Base-by-base conservation (phyloP, 2,888 invertebrate species). In the Panopea generosa region DNA sequence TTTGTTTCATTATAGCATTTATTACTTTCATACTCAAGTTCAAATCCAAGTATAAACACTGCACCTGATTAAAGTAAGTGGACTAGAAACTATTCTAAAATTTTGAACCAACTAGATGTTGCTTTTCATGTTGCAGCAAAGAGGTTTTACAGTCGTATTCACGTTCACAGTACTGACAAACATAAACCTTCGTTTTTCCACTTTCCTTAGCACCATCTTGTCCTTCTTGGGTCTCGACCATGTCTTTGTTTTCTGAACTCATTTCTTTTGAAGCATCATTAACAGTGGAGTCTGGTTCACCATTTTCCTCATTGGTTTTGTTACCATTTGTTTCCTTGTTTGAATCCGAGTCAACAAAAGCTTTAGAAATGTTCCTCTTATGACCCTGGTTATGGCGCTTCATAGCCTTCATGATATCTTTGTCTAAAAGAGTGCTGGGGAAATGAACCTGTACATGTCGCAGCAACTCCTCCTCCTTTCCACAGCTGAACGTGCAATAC, bases 161-260 rank as follows among this genome's bases (percentile, higher is more conserved):
- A 18, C 89, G 66, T 55, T 90, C 90, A 84, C 90, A 89, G 63
- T 84, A 90, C 67, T 88, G 87, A 67, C 90, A 90, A 14, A 88
- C 88, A 69, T 88, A 90, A 2, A 90, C 87, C 68, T 86, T 86
- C 3, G 77, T 82, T 65, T 84, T 85, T 27, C 78, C 83, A 0
- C 29, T 14, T n/a, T 80, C 77, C 29, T 59, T 76, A 24, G 29
- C 47, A 24, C 43, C 29, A 4, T 22, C 65, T 43, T 43, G 60
- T 3, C 71, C 68, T 6, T 73, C 69, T n/a, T 43, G 57, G 11
- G 33, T 33, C n/a, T n/a, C n/a, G 4, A 33, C 33, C 11, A 33
- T 11, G 4, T 33, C 6, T 33, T 33, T 33, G n/a, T 63, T 56
- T 4, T 65, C 62, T 24, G 62, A 33, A 9, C 43, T 40, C 20